Evolutionary conservation across 1,140 invertebrate genomes (phyloP).

Genomic region (Drosophila sucinea): DNA sequence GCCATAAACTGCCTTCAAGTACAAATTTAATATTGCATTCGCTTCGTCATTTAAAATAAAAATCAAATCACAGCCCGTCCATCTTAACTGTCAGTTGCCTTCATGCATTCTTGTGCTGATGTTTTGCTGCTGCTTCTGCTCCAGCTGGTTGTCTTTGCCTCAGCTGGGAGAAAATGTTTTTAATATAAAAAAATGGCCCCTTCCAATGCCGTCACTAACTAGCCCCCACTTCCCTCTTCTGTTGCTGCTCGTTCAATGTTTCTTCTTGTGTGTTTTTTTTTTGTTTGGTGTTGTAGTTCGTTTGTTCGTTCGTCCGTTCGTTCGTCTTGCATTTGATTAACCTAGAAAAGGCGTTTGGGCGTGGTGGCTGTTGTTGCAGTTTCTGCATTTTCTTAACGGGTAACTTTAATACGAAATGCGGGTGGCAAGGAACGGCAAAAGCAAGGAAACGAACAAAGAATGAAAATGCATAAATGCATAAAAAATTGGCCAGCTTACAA

Average conservation of each 20-base stretch:
- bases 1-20: not conserved
- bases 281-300: slow-evolving; percentile 21
- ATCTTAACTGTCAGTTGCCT: slow-evolving; percentile 68
- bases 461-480: slow-evolving; percentile 79
- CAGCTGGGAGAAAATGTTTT: slow-evolving; percentile 57
- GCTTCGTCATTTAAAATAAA: slow-evolving; percentile 43
- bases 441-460: not conserved
- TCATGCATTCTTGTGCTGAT: slow-evolving; percentile 34
- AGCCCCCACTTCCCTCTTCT: slow-evolving; percentile 26
- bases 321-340: slow-evolving; percentile 75
- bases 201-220: slow-evolving; percentile 58
- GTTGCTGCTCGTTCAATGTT: not conserved
- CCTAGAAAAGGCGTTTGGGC: slow-evolving; percentile 61
- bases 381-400: slow-evolving; percentile 60
- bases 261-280: slow-evolving; percentile 26
- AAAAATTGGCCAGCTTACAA: slow-evolving; percentile 80
- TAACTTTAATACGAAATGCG: slow-evolving; percentile 59
- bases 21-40: slow-evolving; percentile 25
- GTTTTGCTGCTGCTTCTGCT: slow-evolving; percentile 5
- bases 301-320: slow-evolving; percentile 14
- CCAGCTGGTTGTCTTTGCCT: slow-evolving; percentile 31
- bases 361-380: slow-evolving; percentile 46
- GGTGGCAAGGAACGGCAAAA: not conserved
- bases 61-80: slow-evolving; percentile 60
- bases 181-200: slow-evolving; percentile 58